These are phyloP conservation scores for Plemyria rubiginata DNA, from an alignment of 2,888 invertebrate species.

Conservation along the genomic window DNA sequence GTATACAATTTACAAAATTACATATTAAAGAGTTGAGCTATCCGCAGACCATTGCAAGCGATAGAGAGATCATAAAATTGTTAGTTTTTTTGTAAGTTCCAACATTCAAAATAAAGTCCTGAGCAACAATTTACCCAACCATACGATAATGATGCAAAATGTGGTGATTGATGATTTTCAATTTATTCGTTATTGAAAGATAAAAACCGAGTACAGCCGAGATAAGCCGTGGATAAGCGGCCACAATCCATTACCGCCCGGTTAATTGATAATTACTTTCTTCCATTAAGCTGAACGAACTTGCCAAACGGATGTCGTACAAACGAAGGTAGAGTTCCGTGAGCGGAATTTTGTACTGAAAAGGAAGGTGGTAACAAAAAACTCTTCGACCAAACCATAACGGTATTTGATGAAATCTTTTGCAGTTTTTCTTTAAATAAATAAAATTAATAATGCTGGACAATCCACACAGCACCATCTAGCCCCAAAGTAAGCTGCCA, in stretches of 20 bases:
- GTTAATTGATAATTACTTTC: conserved; percentile 85
- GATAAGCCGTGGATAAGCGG: conserved; percentile 79
- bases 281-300: conserved; percentile 80
- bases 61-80: too few species aligned
- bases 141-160: not conserved
- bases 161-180: conserved; percentile 68
- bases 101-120: not conserved
- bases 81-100: too few species aligned
- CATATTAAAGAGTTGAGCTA: too few species aligned
- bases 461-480: too few species aligned
- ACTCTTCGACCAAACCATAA: not conserved
- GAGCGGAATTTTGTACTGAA: not conserved
- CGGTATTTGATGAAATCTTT: too few species aligned
- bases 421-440: too few species aligned
- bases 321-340: conserved; percentile 4
- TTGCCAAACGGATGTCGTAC: conserved; percentile 11
- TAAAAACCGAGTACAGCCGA: conserved; percentile 66
- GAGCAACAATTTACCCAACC: not conserved
- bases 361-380: not conserved
- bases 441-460: too few species aligned
- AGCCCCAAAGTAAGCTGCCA: too few species aligned
- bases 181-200: conserved; percentile 71
- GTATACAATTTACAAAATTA: too few species aligned
- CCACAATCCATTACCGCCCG: conserved; percentile 82
- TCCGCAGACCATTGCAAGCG: too few species aligned